Evolutionary conservation across 2,113 vertebrate species (phyloP).

Genomic region (Diglossa brunneiventris): DNA sequence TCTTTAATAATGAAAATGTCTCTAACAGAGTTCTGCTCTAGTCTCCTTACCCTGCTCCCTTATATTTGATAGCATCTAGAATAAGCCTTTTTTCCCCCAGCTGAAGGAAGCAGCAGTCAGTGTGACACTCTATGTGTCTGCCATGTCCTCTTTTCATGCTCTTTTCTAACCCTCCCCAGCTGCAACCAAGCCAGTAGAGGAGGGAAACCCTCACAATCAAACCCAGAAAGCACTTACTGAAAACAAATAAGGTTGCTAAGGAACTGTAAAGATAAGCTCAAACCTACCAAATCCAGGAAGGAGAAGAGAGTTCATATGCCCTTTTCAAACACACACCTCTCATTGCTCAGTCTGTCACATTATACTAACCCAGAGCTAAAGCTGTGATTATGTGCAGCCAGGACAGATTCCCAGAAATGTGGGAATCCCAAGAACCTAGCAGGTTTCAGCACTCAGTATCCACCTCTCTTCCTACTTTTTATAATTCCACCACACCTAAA

Average conservation of each 20-base stretch:
- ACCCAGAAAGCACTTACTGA: neutral
- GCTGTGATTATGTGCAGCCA: neutral
- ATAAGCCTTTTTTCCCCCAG: neutral
- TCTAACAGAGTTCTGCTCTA: neutral
- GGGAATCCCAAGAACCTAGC: neutral
- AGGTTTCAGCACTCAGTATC: rapidly evolving
- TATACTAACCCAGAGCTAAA: neutral
- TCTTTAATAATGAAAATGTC: neutral
- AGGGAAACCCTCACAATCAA: neutral
- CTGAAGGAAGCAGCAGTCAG: neutral
- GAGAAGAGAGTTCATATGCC: neutral
- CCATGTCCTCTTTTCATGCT: neutral
- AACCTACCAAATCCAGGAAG: conserved; percentile 12
- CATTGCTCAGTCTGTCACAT: neutral
- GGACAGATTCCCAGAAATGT: neutral
- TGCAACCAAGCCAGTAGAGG: neutral
- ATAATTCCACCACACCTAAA: neutral
- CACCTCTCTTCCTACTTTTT: neutral
- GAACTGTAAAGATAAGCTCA: conserved; percentile 10
- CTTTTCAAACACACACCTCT: neutral
- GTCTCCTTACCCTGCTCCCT: neutral
- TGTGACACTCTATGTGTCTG: rapidly evolving
- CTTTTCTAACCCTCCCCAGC: neutral
- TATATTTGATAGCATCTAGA: neutral
- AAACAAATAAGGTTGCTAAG: conserved; percentile 52